A percentile compares a stretch with the other conserved stretches of the same genome.
These are phyloP conservation scores for Tortrix viridana DNA, from an alignment of 2,888 invertebrate genomes.

Conservation along the genomic window DNA sequence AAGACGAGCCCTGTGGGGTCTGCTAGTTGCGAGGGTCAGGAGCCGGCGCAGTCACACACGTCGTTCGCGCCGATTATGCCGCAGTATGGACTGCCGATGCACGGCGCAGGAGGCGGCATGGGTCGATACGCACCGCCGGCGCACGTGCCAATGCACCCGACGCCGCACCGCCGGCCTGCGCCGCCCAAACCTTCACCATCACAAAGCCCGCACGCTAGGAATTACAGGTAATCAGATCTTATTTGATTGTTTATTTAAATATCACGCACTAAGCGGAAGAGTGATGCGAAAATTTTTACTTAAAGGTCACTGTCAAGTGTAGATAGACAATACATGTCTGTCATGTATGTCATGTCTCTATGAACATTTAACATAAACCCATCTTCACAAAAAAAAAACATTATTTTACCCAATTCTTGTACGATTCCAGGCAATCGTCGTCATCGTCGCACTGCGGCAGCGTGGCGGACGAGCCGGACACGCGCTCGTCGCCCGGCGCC, in stretches of 20 bases:
- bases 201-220: constrained; percentile 82
- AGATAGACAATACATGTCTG: too few relatives aligned
- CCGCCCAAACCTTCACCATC: constrained; percentile 80
- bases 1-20: constrained; percentile 79
- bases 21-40: constrained; percentile 78
- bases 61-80: constrained; percentile 77
- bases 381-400: neutral
- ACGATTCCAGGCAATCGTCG: constrained; percentile 73
- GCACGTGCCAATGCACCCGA: constrained; percentile 84
- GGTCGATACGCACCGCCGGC: constrained; percentile 79
- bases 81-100: constrained; percentile 69
- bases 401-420: neutral
- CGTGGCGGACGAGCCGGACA: constrained; percentile 79
- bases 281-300: too few relatives aligned
- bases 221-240: constrained; percentile 76
- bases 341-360: too few relatives aligned
- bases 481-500: constrained; percentile 79
- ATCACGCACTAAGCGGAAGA: too few relatives aligned
- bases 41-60: constrained; percentile 82
- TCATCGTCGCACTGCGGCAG: constrained; percentile 82
- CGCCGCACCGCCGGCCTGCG: constrained; percentile 72
- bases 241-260: too few relatives aligned
- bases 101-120: constrained; percentile 70
- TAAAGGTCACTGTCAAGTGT: too few relatives aligned
- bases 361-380: too few relatives aligned